Base-by-base conservation (phyloP, 1,140 invertebrate species). In the Galleria mellonella region DNA sequence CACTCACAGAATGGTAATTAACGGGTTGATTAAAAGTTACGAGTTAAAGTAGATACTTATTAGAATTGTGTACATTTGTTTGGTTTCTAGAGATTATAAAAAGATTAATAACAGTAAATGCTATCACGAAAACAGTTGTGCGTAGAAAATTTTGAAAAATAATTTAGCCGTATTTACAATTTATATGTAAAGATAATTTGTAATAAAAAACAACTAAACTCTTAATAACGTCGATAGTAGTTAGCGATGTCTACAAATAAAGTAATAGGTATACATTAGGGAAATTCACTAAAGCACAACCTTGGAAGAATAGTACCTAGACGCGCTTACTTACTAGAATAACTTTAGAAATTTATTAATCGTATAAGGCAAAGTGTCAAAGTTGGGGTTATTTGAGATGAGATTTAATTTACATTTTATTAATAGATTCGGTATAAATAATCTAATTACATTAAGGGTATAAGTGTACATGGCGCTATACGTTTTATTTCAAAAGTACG, bases 301-400 rank as follows among this genome's bases (percentile, higher is more conserved):
- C 81, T 75, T 84, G 76, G 81, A 83, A 83, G 72, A 84, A 77
- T 84, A 84, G 76, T 84, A 84, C 51, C 78, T 84, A 81, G 65
- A 79, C 52, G 74, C 64, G 47, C 76, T 84, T 84, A 84, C 65
- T 49, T 11, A 73, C 79, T 83, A 83, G 56, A 72, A 61, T 78
- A 61, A 72, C 70, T 70, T 81, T 79, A 73, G 72, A 79, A 60
- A 68, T 70, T 54, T 76, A 65, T 71, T 67, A 72, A 72, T 77
- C 57, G 57, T 72, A 79, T 84, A 84, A 84, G 78, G 81, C 78
- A 83, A 79, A 83, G 78, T 83, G 70, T 83, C 51, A 54, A 79
- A 76, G 63, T 77, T 75, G 74, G 81, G 81, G 69, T 82, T 68
- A 58, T 58, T 54, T 48, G 53, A 47, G 47, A 55, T 46, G 46